Evolutionary conservation across 1,140 invertebrate species (phyloP), one percentile per base, ranked within the genome.

Genomic region (Diabrotica undecimpunctata): DNA sequence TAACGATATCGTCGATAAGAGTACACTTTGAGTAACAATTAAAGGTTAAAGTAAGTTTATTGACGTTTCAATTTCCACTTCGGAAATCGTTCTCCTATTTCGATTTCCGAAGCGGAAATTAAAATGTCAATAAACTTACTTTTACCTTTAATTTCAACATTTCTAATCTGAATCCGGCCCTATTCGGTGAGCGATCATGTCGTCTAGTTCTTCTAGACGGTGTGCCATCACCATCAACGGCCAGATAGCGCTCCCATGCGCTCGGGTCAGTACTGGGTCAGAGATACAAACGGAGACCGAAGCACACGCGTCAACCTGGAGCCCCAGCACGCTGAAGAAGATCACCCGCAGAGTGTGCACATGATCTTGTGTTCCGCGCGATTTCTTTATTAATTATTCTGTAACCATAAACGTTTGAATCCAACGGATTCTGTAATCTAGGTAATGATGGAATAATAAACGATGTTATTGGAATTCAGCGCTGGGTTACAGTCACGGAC

Each of bases 311-410:
- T 46, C 41, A 46, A 46, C 41, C 41, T 46, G 41, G 41, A 46
- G 41, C 41, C 41, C 41, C 41, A 46, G 41, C 41, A 46, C 41
- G 41, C 41, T 6, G 41, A 46, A 46, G 41, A 46, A 46, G 41
- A 46, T 46, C 41, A 46, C 41, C 41, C 41, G 41, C 41, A 46
- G 41, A 46, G 41, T 46, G 41, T 46, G 41, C 41, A 46, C 41
- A 46, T 46, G 41, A 46, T 46, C 41, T 46, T n/a, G n/a, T 46
- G 41, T 46, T 46, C 41, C 41, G 41, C 41, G 41, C 41, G 5
- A 46, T 46, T 46, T 46, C 41, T 46, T 46, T 46, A 46, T 46
- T 46, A 46, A 46, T 46, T 46, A 46, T 46, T 46, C 41, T 46
- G 41, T 46, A 46, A 46, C 41, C n/a, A 46, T 46, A 46, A 46